A percentile compares a stretch with the other conserved stretches of the same genome.
Conservation (phyloP, 2,888 invertebrate genomes). For the Mantis religiosa region DNA sequence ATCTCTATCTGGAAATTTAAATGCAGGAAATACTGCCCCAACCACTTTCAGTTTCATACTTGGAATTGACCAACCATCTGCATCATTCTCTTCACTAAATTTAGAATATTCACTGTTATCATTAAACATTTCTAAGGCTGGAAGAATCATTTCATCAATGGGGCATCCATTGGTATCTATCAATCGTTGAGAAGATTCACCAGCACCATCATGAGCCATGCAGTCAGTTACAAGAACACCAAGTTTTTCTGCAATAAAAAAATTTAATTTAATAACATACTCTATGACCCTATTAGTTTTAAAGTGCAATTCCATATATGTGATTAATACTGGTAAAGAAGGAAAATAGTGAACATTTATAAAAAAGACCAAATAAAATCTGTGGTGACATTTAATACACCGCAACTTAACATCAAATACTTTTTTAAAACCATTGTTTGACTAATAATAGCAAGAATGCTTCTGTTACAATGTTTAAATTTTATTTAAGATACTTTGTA, state of each 20-base stretch:
- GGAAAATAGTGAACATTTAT: too few species aligned
- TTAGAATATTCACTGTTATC: not conserved
- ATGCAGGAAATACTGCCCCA: conserved; percentile 67
- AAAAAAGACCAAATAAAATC: too few species aligned
- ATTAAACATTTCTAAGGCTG: conserved; percentile 42
- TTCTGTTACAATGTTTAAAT: too few species aligned
- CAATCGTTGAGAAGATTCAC: conserved; percentile 68
- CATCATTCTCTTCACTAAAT: not conserved
- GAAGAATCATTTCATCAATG: conserved; percentile 62
- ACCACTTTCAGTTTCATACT: conserved; percentile 40
- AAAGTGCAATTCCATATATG: too few species aligned
- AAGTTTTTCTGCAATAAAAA: conserved; percentile 52
- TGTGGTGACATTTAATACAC: too few species aligned
- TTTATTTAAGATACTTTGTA: too few species aligned
- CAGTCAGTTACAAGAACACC: conserved; percentile 73
- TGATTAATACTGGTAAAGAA: too few species aligned
- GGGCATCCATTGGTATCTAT: conserved; percentile 72
- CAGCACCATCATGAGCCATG: conserved; percentile 72
- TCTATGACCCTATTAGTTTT: not conserved
- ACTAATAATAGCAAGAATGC: too few species aligned
- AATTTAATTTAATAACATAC: not conserved
- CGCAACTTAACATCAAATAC: accelerated
- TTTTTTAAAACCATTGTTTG: too few species aligned
- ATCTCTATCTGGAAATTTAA: conserved; percentile 77
- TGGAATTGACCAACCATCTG: not conserved